Percentiles rank a stretch among this genome's conserved stretches.
Evolutionary conservation across 1,140 invertebrate species (phyloP).

Genomic region (Meteorus sp.): DNA sequence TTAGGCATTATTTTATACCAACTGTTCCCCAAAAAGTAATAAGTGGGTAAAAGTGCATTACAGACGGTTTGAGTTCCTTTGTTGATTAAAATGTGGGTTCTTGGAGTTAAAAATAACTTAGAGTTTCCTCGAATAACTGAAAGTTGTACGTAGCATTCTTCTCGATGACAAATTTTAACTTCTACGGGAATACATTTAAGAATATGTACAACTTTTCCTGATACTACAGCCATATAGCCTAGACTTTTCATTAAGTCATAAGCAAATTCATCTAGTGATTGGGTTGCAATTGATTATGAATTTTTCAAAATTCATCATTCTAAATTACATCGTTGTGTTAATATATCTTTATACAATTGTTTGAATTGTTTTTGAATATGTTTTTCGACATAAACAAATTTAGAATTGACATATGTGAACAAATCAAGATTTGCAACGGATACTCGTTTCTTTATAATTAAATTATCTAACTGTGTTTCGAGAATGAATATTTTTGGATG

Average conservation of each 20-base stretch:
- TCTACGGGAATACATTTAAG: slow-evolving; percentile 16
- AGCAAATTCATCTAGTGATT: slow-evolving; percentile 25
- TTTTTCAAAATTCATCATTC: slow-evolving; percentile 17
- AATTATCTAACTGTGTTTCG: neutral
- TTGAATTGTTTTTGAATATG: slow-evolving; percentile 22
- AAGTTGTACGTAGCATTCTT: slow-evolving; percentile 4
- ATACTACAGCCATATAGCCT: slow-evolving; percentile 27
- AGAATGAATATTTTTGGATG: neutral
- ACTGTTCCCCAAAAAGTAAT: neutral
- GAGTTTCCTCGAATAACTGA: neutral
- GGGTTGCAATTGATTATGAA: neutral
- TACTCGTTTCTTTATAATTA: neutral
- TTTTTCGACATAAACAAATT: slow-evolving; percentile 25
- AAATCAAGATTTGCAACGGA: neutral
- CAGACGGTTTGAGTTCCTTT: slow-evolving; percentile 11
- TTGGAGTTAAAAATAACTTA: slow-evolving; percentile 14
- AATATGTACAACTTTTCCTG: slow-evolving; percentile 25
- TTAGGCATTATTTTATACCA: neutral
- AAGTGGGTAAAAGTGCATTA: neutral
- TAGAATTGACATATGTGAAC: slow-evolving; percentile 21
- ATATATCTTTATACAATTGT: slow-evolving; percentile 18
- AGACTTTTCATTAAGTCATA: slow-evolving; percentile 24
- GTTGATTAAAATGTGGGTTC: slow-evolving; percentile 10
- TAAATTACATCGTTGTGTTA: slow-evolving; percentile 19
- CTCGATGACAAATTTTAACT: neutral